Conservation (phyloP, 2,888 invertebrate genomes). For the Cybosia mesomella region DNA sequence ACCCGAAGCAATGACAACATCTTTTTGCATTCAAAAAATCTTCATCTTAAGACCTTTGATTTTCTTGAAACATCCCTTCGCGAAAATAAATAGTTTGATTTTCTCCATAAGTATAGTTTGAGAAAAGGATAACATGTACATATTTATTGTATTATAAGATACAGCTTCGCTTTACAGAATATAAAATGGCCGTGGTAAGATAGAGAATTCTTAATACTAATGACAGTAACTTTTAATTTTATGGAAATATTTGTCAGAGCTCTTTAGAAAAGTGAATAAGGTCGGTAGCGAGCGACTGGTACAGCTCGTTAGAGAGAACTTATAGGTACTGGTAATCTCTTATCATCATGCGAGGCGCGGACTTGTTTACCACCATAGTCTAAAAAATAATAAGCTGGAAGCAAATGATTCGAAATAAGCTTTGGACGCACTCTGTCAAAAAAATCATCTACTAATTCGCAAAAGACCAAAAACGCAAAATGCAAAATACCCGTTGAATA, state of each 20-base stretch:
- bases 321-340: background rate
- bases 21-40: constrained; percentile 50
- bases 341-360: background rate
- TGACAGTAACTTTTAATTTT: background rate
- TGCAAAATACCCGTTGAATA: no score
- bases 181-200: background rate
- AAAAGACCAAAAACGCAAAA: background rate
- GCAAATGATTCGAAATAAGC: no score
- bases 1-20: constrained; percentile 55
- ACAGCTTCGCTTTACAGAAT: background rate
- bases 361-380: background rate
- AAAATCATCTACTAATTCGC: background rate
- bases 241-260: no score
- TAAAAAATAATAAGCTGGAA: background rate
- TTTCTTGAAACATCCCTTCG: constrained; percentile 26
- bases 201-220: background rate
- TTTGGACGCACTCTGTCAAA: background rate
- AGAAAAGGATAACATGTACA: background rate
- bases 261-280: background rate
- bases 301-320: background rate
- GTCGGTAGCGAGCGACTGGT: background rate
- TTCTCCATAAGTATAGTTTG: background rate
- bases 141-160: background rate
- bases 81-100: constrained; percentile 6
- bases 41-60: constrained; percentile 42